Evolutionary conservation across 2,888 invertebrate species (phyloP).

Genomic region (Megamerina dolium): DNA sequence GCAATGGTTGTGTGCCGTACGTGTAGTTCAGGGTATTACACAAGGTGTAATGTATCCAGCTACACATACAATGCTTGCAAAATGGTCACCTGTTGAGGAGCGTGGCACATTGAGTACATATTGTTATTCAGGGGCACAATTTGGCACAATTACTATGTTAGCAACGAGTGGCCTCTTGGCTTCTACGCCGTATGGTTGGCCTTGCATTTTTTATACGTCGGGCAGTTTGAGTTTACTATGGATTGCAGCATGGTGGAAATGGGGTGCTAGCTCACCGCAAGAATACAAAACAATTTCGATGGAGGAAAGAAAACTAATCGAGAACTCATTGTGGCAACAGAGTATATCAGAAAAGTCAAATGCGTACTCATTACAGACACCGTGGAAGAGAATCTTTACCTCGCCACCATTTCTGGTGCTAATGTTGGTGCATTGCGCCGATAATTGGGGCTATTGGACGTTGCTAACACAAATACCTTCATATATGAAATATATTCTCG

Average conservation of each 20-base stretch:
- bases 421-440: constrained; percentile 2
- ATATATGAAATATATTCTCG: constrained; percentile 68
- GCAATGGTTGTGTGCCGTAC: constrained; percentile 54
- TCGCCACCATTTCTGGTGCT: constrained; percentile 68
- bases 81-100: constrained; percentile 65
- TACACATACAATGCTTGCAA: constrained; percentile 60
- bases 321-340: constrained; percentile 54
- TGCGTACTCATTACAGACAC: constrained; percentile 34
- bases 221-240: constrained; percentile 60
- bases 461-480: constrained; percentile 74
- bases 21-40: constrained; percentile 62
- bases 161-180: constrained; percentile 66
- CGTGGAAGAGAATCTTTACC: constrained; percentile 68
- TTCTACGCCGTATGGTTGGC: constrained; percentile 71
- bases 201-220: constrained; percentile 69
- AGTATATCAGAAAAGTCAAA: constrained; percentile 13
- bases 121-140: constrained; percentile 66
- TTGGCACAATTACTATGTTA: constrained; percentile 72
- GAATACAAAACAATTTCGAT: constrained; percentile 56
- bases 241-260: constrained; percentile 55
- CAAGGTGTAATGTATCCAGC: constrained; percentile 65
- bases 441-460: constrained; percentile 60
- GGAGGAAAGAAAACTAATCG: constrained; percentile 64
- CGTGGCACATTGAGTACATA: constrained; percentile 60
- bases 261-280: constrained; percentile 64